Conservation (phyloP, 1,140 invertebrate genomes). For the Eurosta solidaginis region DNA sequence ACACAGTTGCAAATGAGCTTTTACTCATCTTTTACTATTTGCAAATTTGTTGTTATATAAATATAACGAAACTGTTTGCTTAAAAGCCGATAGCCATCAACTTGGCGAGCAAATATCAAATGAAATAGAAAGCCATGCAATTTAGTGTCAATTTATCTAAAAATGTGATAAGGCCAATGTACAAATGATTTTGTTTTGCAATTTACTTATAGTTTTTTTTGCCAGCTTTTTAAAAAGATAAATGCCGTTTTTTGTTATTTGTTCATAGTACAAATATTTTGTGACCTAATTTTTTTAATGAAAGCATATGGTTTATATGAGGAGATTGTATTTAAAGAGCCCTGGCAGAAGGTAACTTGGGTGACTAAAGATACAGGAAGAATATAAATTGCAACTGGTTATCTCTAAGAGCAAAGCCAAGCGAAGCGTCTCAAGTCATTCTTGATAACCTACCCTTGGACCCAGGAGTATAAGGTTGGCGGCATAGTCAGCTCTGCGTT, state of each 20-base stretch:
- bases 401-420: too few relatives aligned
- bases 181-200: background rate
- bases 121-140: slow-evolving; percentile 24
- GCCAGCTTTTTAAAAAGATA: background rate
- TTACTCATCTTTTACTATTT: background rate
- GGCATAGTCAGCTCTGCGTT: too few relatives aligned
- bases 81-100: slow-evolving; percentile 2
- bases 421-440: too few relatives aligned
- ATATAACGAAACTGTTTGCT: slow-evolving; percentile 2
- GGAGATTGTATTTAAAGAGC: too few relatives aligned
- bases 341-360: too few relatives aligned
- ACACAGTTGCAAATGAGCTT: background rate
- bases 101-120: slow-evolving; percentile 1
- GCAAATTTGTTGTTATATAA: slow-evolving; percentile 13
- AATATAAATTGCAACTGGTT: too few relatives aligned
- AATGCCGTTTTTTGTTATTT: background rate
- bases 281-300: background rate
- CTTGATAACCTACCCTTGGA: too few relatives aligned
- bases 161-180: background rate
- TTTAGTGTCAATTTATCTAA: slow-evolving; percentile 22
- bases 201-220: background rate
- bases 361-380: too few relatives aligned
- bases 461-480: too few relatives aligned
- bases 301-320: too few relatives aligned
- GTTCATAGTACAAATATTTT: background rate